Conservation (phyloP, 1,140 invertebrate species). For the Drosophila nikananu region DNA sequence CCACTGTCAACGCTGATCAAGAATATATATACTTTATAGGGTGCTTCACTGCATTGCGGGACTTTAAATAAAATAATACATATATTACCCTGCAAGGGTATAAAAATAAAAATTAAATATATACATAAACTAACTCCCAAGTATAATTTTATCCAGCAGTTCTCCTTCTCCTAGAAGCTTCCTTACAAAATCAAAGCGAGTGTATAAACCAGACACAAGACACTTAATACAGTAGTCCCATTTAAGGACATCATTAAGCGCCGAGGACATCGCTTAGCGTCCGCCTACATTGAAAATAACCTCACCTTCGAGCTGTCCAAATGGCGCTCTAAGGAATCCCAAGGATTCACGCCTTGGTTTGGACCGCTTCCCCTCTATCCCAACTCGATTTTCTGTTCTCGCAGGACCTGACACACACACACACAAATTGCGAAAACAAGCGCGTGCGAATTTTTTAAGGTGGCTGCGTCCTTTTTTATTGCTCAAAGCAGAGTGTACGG, state of each 20-base stretch:
- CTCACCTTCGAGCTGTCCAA: slow-evolving; percentile 19
- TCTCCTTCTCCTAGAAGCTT: not conserved
- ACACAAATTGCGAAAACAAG: slow-evolving; percentile 13
- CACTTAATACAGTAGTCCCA: not conserved
- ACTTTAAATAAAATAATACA: too few species aligned
- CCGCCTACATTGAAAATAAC: slow-evolving; percentile 24
- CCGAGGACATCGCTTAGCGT: slow-evolving; percentile 21
- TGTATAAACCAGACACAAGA: slow-evolving; percentile 6
- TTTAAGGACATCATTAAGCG: slow-evolving; percentile 21
- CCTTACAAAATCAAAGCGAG: not conserved
- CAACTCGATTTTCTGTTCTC: not conserved
- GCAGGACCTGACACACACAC: slow-evolving; percentile 5
- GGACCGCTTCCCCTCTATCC: not conserved
- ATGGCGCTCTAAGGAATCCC: slow-evolving; percentile 23
- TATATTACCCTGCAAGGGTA: not conserved
- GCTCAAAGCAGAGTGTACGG: not conserved
- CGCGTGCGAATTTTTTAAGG: slow-evolving; percentile 45
- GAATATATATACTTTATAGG: too few species aligned
- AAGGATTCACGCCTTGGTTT: slow-evolving; percentile 36
- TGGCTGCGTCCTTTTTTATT: slow-evolving; percentile 33
- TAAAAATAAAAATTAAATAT: too few species aligned
- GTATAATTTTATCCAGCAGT: not conserved
- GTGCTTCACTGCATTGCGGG: too few species aligned
- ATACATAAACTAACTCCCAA: too few species aligned
- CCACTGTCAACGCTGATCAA: too few species aligned